phyloP scores from a whole-genome alignment of 2,113 vertebrate genomes.

The Neogale vison region DNA sequence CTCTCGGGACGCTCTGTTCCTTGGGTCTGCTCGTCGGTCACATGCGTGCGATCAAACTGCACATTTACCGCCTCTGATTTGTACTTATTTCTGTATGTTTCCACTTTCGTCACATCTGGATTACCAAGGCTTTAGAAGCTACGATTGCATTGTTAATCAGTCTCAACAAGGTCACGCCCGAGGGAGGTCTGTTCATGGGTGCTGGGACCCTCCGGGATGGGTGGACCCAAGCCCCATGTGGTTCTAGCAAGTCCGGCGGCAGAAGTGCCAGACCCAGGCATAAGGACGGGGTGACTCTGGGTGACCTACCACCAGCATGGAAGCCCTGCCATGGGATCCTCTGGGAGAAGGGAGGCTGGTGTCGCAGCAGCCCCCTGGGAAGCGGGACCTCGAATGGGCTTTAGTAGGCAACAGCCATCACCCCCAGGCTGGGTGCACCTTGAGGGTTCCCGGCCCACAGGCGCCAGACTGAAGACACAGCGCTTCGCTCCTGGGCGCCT shows the following conservation, averaged over 20 bases:
- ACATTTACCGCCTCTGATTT: rapidly evolving
- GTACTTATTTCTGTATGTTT: rapidly evolving
- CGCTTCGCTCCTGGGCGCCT: rapidly evolving
- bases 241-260: too few relatives aligned
- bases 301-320: rapidly evolving
- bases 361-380: background rate
- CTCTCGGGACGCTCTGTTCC: rapidly evolving
- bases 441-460: rapidly evolving
- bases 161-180: rapidly evolving
- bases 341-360: background rate
- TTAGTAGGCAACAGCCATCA: rapidly evolving
- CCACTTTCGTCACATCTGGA: background rate
- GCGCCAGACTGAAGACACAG: rapidly evolving
- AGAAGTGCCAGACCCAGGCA: background rate
- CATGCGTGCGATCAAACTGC: rapidly evolving
- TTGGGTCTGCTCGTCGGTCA: rapidly evolving
- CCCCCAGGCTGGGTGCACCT: background rate
- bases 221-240: rapidly evolving
- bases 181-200: rapidly evolving
- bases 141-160: too few relatives aligned
- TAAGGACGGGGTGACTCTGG: rapidly evolving
- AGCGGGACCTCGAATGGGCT: background rate
- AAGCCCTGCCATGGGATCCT: background rate
- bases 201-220: background rate
- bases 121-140: too few relatives aligned